These are phyloP conservation scores for Corythaeola cristata DNA, from an alignment of 2,113 vertebrate genomes.

Conservation along the genomic window DNA sequence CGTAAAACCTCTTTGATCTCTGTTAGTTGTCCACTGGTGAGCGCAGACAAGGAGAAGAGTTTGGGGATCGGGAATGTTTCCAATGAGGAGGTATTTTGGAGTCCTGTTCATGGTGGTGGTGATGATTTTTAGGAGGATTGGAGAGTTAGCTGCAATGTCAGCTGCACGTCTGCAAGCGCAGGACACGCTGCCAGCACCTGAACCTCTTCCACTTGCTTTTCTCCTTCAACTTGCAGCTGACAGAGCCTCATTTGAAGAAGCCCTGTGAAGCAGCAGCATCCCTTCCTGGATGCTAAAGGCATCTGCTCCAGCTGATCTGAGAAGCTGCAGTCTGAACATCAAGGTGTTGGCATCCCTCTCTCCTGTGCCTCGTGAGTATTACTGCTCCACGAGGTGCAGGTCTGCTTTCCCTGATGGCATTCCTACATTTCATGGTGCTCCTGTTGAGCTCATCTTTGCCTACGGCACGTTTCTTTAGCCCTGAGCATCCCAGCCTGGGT, in stretches of 20 bases:
- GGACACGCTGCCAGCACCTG: background rate
- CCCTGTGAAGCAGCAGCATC: background rate
- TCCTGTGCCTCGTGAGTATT: background rate
- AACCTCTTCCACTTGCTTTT: background rate
- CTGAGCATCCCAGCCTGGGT: background rate
- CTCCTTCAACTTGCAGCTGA: background rate
- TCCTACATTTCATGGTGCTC: too few species aligned
- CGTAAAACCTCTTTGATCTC: background rate
- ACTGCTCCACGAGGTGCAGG: background rate
- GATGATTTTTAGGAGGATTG: background rate
- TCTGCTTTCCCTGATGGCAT: background rate
- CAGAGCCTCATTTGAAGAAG: background rate
- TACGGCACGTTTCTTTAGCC: background rate
- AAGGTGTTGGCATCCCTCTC: background rate
- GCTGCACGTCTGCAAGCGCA: background rate
- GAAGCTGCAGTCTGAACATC: background rate
- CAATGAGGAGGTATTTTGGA: background rate
- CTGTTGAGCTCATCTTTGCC: background rate
- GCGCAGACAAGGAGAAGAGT: background rate
- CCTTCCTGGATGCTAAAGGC: background rate
- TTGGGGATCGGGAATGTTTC: background rate
- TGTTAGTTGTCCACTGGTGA: background rate
- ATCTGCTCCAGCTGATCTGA: background rate
- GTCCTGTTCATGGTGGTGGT: background rate
- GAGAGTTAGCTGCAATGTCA: background rate